Evolutionary conservation across 2,888 invertebrate genomes (phyloP).

Genomic region (Trimorus sp.): DNA sequence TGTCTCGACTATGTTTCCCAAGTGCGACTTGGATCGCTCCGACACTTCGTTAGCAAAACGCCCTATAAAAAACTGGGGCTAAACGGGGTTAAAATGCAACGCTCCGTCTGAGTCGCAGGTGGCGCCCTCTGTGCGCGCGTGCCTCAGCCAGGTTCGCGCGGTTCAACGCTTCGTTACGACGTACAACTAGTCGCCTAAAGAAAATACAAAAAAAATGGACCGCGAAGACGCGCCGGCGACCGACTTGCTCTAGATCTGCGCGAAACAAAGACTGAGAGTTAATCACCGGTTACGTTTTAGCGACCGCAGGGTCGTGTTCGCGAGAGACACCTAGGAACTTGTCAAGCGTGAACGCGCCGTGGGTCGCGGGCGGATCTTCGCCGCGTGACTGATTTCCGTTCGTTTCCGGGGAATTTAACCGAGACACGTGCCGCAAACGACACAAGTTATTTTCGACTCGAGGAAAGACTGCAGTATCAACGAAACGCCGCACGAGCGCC

Average conservation of each 20-base stretch:
- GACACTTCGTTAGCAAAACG: too few species aligned
- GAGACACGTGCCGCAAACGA: constrained; percentile 26
- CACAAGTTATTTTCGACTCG: constrained; percentile 10
- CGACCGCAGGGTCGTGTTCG: constrained; percentile 10
- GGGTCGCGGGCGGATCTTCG: constrained; percentile 48
- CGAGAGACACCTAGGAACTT: constrained; percentile 36
- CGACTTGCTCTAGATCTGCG: constrained; percentile 1
- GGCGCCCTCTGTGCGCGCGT: too few species aligned
- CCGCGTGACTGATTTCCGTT: constrained; percentile 31
- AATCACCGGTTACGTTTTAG: constrained; percentile 5
- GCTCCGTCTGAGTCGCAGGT: too few species aligned
- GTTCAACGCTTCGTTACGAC: constrained; percentile 69
- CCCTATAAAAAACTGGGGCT: too few species aligned
- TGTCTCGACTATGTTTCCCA: too few species aligned
- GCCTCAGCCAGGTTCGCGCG: too few species aligned
- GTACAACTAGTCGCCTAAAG: constrained; percentile 70
- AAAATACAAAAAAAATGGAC: constrained; percentile 57
- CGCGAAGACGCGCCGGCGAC: constrained; percentile 66
- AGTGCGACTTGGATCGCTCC: too few species aligned
- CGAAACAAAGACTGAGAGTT: constrained; percentile 6
- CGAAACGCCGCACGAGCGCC: background rate
- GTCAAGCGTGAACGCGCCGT: constrained; percentile 1
- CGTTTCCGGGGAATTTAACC: constrained; percentile 38
- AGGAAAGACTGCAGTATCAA: constrained; percentile 36
- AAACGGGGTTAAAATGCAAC: too few species aligned